phyloP scores from a whole-genome alignment of 2,888 invertebrate species.

The Oligia fasciuncula region DNA sequence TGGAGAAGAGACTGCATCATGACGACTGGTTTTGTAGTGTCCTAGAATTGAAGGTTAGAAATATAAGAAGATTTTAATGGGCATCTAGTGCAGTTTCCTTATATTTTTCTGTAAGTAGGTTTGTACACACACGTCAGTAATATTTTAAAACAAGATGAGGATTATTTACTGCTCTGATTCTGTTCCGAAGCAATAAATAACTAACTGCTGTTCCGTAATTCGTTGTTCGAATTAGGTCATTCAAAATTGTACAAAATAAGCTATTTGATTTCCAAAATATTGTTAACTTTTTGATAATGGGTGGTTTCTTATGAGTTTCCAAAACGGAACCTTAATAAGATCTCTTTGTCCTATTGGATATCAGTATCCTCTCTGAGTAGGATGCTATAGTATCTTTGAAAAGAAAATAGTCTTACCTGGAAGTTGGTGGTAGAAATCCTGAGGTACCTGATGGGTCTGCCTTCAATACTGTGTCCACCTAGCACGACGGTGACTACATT shows the following conservation, averaged over 20 bases:
- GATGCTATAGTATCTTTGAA: not conserved
- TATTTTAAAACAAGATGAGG: not conserved
- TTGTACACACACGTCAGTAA: not conserved
- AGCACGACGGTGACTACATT: constrained; percentile 75
- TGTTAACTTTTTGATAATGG: not conserved
- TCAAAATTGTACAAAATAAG: not conserved
- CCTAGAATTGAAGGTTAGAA: constrained; percentile 61
- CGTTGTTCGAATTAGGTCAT: not conserved
- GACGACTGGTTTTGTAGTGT: constrained; percentile 87
- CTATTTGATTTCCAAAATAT: not conserved
- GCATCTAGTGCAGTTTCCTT: not conserved
- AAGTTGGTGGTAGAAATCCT: constrained; percentile 89
- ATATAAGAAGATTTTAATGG: not conserved
- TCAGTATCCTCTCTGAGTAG: not conserved
- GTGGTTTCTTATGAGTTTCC: not conserved
- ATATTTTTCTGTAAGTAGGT: not conserved
- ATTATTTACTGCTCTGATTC: not conserved
- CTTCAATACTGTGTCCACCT: constrained; percentile 90
- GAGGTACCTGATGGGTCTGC: constrained; percentile 89
- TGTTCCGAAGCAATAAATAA: not conserved
- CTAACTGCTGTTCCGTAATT: not conserved
- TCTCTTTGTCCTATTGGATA: not conserved
- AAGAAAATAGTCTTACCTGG: constrained; percentile 69
- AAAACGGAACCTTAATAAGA: not conserved
- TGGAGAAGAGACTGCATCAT: constrained; percentile 91